These are phyloP conservation scores for Didymodactylos carnosus DNA, from an alignment of 2,888 invertebrate species.

Conservation along the genomic window DNA sequence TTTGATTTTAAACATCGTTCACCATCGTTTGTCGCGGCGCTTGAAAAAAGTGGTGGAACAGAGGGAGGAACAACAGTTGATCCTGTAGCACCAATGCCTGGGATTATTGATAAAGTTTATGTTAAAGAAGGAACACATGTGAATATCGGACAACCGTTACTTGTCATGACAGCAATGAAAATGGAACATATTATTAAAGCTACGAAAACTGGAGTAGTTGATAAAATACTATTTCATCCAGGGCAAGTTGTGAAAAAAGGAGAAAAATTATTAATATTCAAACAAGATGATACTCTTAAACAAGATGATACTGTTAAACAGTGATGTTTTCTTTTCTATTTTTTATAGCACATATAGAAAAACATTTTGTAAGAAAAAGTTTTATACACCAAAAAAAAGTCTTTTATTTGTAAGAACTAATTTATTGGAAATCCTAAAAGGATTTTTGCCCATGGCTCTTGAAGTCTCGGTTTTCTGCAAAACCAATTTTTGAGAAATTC, in stretches of 20 bases:
- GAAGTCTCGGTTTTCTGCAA: too few species aligned
- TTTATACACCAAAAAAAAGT: too few species aligned
- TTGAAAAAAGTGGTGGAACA: slow-evolving; percentile 25
- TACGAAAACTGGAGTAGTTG: not conserved
- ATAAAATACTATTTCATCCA: not conserved
- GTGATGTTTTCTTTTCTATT: not conserved
- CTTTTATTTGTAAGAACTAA: too few species aligned
- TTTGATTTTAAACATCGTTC: not conserved
- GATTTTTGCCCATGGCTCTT: too few species aligned
- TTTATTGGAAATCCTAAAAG: too few species aligned
- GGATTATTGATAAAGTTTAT: slow-evolving; percentile 69
- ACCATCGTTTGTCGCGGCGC: not conserved
- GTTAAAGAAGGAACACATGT: slow-evolving; percentile 62
- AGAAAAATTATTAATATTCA: not conserved
- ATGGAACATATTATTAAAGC: slow-evolving; percentile 52
- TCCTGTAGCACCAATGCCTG: slow-evolving; percentile 77
- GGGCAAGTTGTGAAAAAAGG: slow-evolving; percentile 14
- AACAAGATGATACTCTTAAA: not conserved
- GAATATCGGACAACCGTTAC: slow-evolving; percentile 63
- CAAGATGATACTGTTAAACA: not conserved
- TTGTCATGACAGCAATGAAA: slow-evolving; percentile 95
- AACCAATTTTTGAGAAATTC: too few species aligned
- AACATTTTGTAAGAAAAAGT: too few species aligned
- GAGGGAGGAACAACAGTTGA: slow-evolving; percentile 40
- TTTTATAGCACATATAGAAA: not conserved